Conservation (phyloP, 2,113 vertebrate species). For the Notechis scutatus region DNA sequence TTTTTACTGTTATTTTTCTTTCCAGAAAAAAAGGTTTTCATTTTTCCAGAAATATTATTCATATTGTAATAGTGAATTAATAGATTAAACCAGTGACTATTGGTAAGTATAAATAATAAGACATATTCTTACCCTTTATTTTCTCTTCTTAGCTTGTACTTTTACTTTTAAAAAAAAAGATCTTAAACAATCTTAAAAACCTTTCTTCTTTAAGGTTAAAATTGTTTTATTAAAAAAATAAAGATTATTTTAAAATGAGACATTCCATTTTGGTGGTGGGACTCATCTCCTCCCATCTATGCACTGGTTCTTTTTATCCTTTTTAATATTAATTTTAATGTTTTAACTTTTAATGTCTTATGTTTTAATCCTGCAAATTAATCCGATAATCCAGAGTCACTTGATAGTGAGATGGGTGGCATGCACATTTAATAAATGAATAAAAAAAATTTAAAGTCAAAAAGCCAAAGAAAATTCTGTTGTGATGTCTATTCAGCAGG, state of each 20-base stretch:
- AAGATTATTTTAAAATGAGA: neutral
- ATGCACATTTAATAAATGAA: neutral
- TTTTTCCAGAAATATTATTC: neutral
- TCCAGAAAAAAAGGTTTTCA: neutral
- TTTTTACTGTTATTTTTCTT: neutral
- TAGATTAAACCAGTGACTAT: neutral
- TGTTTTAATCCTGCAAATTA: neutral
- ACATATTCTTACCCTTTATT: neutral
- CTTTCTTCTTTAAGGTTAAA: neutral
- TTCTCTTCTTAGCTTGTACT: neutral
- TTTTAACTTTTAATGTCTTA: neutral
- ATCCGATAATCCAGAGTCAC: neutral
- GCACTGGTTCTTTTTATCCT: neutral
- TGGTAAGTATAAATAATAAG: neutral
- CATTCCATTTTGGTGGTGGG: neutral
- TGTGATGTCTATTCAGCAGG: neutral
- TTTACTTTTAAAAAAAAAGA: neutral
- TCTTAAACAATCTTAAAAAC: neutral
- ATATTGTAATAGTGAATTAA: neutral
- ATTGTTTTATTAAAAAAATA: neutral
- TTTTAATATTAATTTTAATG: neutral
- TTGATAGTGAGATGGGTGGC: neutral
- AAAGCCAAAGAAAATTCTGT: neutral
- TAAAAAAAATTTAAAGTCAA: neutral
- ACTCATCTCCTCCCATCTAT: neutral